Evolutionary conservation across 1,140 invertebrate species (phyloP).

Genomic region (Mylabris phalerata): DNA sequence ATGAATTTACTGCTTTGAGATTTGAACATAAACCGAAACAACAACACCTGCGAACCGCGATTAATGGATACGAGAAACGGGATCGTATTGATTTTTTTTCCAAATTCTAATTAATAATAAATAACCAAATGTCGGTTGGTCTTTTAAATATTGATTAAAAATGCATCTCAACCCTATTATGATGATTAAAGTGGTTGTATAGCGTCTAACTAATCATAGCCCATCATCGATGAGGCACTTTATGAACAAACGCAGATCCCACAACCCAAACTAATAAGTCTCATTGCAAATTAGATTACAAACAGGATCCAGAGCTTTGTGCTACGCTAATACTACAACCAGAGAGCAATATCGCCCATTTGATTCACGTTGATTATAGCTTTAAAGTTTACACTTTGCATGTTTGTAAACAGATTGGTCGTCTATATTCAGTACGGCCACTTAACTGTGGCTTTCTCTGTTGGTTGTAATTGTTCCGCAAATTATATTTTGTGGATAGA

Average conservation of each 20-base stretch:
- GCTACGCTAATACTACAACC: constrained; percentile 36
- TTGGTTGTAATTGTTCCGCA: constrained; percentile 38
- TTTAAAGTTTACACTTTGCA: constrained; percentile 16
- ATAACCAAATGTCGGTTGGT: too few relatives aligned
- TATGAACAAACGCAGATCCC: constrained; percentile 36
- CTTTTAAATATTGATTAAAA: too few relatives aligned
- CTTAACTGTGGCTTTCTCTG: constrained; percentile 38
- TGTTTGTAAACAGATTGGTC: constrained; percentile 12
- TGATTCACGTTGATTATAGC: constrained; percentile 4
- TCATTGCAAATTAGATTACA: constrained; percentile 42
- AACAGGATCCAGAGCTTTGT: constrained; percentile 37
- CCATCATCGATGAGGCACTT: constrained; percentile 30
- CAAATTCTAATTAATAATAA: too few relatives aligned
- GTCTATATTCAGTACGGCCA: constrained; percentile 23
- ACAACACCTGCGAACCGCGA: too few relatives aligned
- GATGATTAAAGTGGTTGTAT: too few relatives aligned
- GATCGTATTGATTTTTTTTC: too few relatives aligned
- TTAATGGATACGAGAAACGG: too few relatives aligned
- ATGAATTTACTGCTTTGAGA: too few relatives aligned
- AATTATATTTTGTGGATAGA: constrained; percentile 39
- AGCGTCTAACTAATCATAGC: too few relatives aligned
- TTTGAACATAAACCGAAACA: too few relatives aligned
- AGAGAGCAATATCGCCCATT: constrained; percentile 34
- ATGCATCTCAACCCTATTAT: too few relatives aligned
- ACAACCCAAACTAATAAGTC: constrained; percentile 40